Percentiles rank a stretch among this genome's conserved stretches.
phyloP scores from a whole-genome alignment of 2,888 invertebrate genomes.

The Drosophila planitibia region DNA sequence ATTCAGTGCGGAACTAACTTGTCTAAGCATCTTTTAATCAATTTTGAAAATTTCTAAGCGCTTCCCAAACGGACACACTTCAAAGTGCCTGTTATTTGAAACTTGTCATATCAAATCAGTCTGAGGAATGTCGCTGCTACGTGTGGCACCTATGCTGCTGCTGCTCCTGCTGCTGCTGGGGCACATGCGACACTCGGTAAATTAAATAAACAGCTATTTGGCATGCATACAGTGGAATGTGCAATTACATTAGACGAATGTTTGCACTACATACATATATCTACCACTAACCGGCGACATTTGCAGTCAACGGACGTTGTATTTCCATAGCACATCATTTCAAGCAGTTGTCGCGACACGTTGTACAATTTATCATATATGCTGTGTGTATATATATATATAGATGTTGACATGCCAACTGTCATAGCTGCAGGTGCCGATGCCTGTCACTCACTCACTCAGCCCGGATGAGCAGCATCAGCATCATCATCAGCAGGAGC shows the following conservation, averaged over 20 bases:
- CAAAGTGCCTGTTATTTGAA: slow-evolving; percentile 7
- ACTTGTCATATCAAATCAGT: slow-evolving; percentile 53
- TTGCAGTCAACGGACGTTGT: slow-evolving; percentile 42
- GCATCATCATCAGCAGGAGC: neutral
- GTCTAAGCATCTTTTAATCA: neutral
- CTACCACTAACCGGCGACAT: slow-evolving; percentile 13
- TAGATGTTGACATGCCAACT: slow-evolving; percentile 54
- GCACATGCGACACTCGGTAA: slow-evolving; percentile 54
- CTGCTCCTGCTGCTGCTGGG: slow-evolving; percentile 2
- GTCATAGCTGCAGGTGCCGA: slow-evolving; percentile 40
- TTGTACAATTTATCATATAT: slow-evolving; percentile 70
- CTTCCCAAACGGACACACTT: neutral
- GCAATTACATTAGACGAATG: slow-evolving; percentile 69
- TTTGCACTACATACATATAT: slow-evolving; percentile 4
- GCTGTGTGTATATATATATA: slow-evolving; percentile 4
- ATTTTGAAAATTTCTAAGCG: neutral
- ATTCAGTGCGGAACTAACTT: neutral
- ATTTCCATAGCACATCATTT: slow-evolving; percentile 70
- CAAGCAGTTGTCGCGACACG: slow-evolving; percentile 54
- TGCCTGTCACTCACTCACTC: slow-evolving; percentile 18
- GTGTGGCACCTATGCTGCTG: slow-evolving; percentile 25
- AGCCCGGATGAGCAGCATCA: slow-evolving; percentile 1
- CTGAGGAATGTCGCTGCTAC: slow-evolving; percentile 30
- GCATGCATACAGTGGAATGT: slow-evolving; percentile 65
- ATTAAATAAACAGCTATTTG: slow-evolving; percentile 76